These are phyloP conservation scores for Chrysaora quinquecirrha DNA, from an alignment of 30 jellyfish, hydroid and myxozoan genomes.

Conservation along the genomic window DNA sequence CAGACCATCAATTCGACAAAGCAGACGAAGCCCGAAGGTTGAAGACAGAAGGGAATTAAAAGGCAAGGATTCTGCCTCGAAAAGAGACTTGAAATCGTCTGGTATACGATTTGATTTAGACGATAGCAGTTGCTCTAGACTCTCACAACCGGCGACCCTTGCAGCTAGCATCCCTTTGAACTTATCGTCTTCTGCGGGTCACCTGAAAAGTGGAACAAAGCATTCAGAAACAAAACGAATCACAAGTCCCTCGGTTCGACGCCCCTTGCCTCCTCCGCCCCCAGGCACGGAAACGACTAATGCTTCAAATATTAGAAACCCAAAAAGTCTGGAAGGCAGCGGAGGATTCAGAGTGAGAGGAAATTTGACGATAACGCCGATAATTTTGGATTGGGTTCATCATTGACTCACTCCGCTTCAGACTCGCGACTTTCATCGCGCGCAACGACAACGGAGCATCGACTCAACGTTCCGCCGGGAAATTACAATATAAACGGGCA, in stretches of 20 bases:
- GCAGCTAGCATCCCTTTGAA: too few species aligned
- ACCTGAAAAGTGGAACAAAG: neutral
- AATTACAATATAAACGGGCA: too few species aligned
- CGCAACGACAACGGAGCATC: too few species aligned
- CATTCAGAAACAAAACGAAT: neutral
- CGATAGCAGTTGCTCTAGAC: neutral
- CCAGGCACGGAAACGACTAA: neutral
- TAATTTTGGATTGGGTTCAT: neutral
- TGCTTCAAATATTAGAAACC: neutral
- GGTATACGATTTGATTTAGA: neutral
- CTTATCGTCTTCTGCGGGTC: too few species aligned
- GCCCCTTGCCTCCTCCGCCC: conserved; percentile 1
- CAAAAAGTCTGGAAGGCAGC: neutral
- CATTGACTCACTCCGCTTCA: neutral
- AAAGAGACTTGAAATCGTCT: neutral
- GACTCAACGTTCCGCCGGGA: too few species aligned
- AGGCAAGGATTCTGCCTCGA: neutral
- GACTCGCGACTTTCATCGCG: neutral
- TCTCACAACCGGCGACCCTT: neutral
- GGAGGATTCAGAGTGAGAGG: neutral
- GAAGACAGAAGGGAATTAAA: neutral
- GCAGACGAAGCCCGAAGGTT: conserved; percentile 1
- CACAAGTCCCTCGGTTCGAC: neutral
- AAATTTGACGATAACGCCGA: neutral
- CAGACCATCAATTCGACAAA: neutral